Conservation (phyloP, 2,113 vertebrate genomes). For the Paraplagusia blochii region DNA sequence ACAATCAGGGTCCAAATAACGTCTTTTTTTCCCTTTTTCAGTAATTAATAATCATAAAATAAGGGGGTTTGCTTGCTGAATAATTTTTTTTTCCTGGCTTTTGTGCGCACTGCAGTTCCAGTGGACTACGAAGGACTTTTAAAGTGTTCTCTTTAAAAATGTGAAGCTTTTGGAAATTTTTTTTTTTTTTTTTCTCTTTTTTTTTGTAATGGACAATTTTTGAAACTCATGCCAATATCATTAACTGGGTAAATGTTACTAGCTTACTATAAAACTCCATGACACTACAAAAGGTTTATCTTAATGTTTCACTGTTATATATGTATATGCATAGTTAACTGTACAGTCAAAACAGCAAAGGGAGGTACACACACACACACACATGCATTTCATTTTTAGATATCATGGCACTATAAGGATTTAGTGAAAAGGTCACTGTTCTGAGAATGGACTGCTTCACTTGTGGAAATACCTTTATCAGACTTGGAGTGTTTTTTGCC, state of each 20-base stretch:
- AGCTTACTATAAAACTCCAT: constrained; percentile 58
- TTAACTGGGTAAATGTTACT: constrained; percentile 64
- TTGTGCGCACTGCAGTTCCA: constrained; percentile 46
- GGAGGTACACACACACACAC: constrained; percentile 27
- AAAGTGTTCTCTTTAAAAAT: constrained; percentile 55
- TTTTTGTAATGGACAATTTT: constrained; percentile 48
- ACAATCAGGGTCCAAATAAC: constrained; percentile 64
- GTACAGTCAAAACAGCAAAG: constrained; percentile 57
- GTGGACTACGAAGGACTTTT: constrained; percentile 58
- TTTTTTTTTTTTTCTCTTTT: constrained; percentile 8
- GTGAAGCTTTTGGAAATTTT: constrained; percentile 56
- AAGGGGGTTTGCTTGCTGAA: constrained; percentile 24
- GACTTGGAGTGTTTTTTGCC: constrained; percentile 59
- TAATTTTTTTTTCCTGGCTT: constrained; percentile 24
- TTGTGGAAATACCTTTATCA: constrained; percentile 36
- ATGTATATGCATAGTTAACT: constrained; percentile 68
- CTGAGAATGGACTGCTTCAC: constrained; percentile 55
- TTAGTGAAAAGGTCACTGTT: constrained; percentile 54
- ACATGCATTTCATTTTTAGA: constrained; percentile 66
- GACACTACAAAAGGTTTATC: constrained; percentile 66
- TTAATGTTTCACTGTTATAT: constrained; percentile 69
- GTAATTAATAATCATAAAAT: constrained; percentile 30
- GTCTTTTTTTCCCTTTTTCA: constrained; percentile 10
- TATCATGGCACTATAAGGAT: constrained; percentile 68
- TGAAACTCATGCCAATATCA: constrained; percentile 52